A percentile compares a stretch with the other conserved stretches of the same genome.
phyloP scores from a whole-genome alignment of 2,888 invertebrate genomes.

The Tiliacea citrago region DNA sequence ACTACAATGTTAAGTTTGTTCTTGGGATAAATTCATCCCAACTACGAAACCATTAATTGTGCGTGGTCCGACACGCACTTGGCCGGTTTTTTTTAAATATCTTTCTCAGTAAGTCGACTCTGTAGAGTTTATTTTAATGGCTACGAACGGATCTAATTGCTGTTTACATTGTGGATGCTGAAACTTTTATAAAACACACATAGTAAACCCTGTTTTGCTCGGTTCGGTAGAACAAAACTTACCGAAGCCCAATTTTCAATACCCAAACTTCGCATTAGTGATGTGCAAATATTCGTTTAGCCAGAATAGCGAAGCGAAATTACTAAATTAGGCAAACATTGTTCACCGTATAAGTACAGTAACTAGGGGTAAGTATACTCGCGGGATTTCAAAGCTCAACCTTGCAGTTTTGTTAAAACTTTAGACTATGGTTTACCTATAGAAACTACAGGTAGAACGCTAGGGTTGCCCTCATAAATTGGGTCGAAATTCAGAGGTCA shows the following conservation, averaged over 20 bases:
- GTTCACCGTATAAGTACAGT: conserved; percentile 49
- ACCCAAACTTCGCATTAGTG: conserved; percentile 15
- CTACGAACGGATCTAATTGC: background rate
- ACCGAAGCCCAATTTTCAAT: conserved; percentile 16
- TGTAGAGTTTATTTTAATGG: background rate
- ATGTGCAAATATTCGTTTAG: conserved; percentile 62
- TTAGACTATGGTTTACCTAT: conserved; percentile 23
- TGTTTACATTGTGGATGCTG: background rate
- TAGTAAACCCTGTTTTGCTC: background rate
- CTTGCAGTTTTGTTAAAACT: conserved; percentile 54
- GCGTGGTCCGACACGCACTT: too few species aligned
- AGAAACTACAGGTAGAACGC: conserved; percentile 4
- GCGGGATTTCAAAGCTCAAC: conserved; percentile 52
- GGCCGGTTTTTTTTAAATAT: background rate
- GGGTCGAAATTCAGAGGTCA: conserved; percentile 19
- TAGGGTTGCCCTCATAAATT: conserved; percentile 12
- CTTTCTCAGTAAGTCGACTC: background rate
- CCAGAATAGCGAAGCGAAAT: conserved; percentile 39
- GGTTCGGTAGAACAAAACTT: conserved; percentile 21
- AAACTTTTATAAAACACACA: conserved; percentile 17
- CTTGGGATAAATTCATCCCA: too few species aligned
- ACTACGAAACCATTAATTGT: too few species aligned
- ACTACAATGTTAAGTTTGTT: too few species aligned
- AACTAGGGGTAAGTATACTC: conserved; percentile 44
- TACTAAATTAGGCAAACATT: conserved; percentile 62